Evolutionary conservation across 2,888 invertebrate genomes (phyloP).

Genomic region (Palloptera scutellata): DNA sequence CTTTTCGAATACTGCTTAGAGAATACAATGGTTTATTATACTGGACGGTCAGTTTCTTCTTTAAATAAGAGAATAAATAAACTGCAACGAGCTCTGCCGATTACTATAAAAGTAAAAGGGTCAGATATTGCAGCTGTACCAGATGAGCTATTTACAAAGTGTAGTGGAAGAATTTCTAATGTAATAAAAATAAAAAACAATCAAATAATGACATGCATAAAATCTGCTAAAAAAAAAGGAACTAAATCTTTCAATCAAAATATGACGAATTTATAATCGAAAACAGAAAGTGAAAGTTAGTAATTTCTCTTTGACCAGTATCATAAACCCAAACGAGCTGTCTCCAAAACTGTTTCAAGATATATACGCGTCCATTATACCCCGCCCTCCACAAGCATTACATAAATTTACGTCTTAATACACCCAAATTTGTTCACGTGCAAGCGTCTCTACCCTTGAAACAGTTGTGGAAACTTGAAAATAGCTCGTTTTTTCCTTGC

Average conservation of each 20-base stretch:
- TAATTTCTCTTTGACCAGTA: conserved; percentile 51
- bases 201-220: not conserved
- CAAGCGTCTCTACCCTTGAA: too few relatives aligned
- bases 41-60: conserved; percentile 51
- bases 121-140: not conserved
- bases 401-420: not conserved
- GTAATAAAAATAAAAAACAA: not conserved
- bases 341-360: conserved; percentile 4
- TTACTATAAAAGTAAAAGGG: too few relatives aligned
- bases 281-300: conserved; percentile 13
- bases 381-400: not conserved
- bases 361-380: not conserved
- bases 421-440: too few relatives aligned
- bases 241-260: not conserved
- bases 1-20: conserved; percentile 67
- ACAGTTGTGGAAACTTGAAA: conserved; percentile 6
- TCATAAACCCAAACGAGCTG: conserved; percentile 58
- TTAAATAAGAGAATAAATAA: not conserved
- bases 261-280: conserved; percentile 12
- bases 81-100: too few relatives aligned
- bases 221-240: not conserved
- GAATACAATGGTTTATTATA: conserved; percentile 64
- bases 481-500: conserved; percentile 53
- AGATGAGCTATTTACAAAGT: conserved; percentile 11
- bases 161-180: conserved; percentile 8